Percentiles rank a stretch among this genome's conserved stretches.
phyloP scores from a whole-genome alignment of 2,888 invertebrate genomes.

The Phrixothrix hirtus region DNA sequence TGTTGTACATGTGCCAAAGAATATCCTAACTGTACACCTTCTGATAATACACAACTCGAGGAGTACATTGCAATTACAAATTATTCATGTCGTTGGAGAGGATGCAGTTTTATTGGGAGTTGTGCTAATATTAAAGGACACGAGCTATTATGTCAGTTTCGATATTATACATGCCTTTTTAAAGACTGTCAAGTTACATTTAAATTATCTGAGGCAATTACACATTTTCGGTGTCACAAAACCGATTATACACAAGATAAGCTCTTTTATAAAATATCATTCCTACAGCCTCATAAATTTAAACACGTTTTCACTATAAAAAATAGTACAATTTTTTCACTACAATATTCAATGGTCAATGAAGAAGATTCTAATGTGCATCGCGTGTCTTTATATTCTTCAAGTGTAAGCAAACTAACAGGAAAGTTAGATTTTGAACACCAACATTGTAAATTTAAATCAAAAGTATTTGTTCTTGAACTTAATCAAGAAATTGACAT shows the following conservation, averaged over 20 bases:
- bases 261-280: slow-evolving; percentile 4
- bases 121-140: slow-evolving; percentile 6
- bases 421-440: background rate
- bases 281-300: slow-evolving; percentile 1
- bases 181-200: slow-evolving; percentile 4
- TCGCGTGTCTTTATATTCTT: background rate
- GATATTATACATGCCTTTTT: slow-evolving; percentile 14
- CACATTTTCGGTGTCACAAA: slow-evolving; percentile 6
- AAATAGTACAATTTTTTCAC: background rate
- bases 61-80: background rate
- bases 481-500: background rate
- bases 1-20: slow-evolving; percentile 7
- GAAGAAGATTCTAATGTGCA: background rate
- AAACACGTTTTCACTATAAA: slow-evolving; percentile 14
- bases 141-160: slow-evolving; percentile 6
- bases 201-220: slow-evolving; percentile 8
- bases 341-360: background rate
- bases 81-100: slow-evolving; percentile 18
- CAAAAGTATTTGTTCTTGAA: background rate
- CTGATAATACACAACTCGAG: slow-evolving; percentile 1
- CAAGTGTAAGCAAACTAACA: background rate
- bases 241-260: background rate
- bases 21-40: slow-evolving; percentile 3
- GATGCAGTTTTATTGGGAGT: slow-evolving; percentile 1
- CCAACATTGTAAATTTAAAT: background rate